Conservation (phyloP, 2,113 vertebrate species). For the Malurus elegans region DNA sequence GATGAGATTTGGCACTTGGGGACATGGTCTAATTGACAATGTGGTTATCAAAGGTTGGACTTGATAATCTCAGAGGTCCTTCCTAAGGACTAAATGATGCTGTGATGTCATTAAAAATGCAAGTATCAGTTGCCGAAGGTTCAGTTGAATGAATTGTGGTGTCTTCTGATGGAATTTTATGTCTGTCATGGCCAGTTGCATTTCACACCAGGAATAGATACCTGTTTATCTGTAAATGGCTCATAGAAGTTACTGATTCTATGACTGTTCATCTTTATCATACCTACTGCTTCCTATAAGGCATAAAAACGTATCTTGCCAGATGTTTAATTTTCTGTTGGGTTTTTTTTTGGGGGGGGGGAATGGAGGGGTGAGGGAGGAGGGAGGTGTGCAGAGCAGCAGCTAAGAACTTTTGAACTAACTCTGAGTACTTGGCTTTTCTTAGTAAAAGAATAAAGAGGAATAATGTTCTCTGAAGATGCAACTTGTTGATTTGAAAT, state of each 20-base stretch:
- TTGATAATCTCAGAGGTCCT: not conserved
- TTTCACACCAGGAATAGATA: not conserved
- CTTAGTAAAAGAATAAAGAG: not conserved
- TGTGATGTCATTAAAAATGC: not conserved
- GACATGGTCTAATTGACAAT: not conserved
- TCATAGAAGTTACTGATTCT: not conserved
- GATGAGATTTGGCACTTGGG: not conserved
- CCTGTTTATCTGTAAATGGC: not conserved
- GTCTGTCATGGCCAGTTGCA: not conserved
- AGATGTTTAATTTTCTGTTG: not conserved
- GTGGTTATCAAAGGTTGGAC: not conserved
- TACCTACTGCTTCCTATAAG: not conserved
- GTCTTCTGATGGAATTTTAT: not conserved
- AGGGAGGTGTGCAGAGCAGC: not conserved
- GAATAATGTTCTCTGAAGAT: not conserved
- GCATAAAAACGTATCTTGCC: not conserved
- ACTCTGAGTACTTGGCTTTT: not conserved
- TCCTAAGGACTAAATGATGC: not conserved
- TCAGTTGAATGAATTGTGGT: not conserved
- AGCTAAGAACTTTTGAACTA: not conserved
- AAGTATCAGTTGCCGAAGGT: not conserved
- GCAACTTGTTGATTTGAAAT: not conserved
- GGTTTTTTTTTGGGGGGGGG: accelerated
- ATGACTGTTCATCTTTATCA: not conserved
- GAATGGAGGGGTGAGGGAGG: accelerated